Conservation (phyloP, 2,113 vertebrate genomes). For the Ceyx cyanopectus region DNA sequence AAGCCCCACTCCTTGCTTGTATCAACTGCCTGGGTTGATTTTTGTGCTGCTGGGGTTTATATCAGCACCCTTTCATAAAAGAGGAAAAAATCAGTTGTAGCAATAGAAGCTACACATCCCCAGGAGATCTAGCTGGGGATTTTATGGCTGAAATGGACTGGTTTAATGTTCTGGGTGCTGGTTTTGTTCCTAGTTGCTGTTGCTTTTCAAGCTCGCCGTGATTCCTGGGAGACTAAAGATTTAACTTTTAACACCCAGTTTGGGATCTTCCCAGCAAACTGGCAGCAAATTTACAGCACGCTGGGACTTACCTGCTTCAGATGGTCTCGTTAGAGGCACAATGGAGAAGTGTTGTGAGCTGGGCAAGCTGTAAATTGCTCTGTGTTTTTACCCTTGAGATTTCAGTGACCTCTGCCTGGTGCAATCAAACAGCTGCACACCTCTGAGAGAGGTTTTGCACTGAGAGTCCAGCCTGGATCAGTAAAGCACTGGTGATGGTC, state of each 20-base stretch:
- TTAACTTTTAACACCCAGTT: background rate
- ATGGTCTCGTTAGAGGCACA: background rate
- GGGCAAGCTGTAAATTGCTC: constrained; percentile 17
- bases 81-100: background rate
- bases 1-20: background rate
- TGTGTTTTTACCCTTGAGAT: constrained; percentile 25
- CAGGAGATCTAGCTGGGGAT: background rate
- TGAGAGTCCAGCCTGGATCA: background rate
- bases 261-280: constrained; percentile 9
- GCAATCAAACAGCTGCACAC: background rate
- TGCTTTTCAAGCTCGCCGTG: background rate
- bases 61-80: background rate
- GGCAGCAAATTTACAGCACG: background rate
- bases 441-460: background rate
- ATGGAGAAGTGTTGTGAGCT: background rate
- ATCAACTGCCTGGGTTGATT: background rate
- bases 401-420: constrained; percentile 23
- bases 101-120: background rate
- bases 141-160: background rate
- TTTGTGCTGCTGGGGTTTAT: background rate
- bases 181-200: background rate
- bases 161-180: background rate
- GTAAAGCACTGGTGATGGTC: background rate
- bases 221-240: background rate
- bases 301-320: background rate